phyloP scores from a whole-genome alignment of 2,888 invertebrate species.

The Ormyrus pomaceus region DNA sequence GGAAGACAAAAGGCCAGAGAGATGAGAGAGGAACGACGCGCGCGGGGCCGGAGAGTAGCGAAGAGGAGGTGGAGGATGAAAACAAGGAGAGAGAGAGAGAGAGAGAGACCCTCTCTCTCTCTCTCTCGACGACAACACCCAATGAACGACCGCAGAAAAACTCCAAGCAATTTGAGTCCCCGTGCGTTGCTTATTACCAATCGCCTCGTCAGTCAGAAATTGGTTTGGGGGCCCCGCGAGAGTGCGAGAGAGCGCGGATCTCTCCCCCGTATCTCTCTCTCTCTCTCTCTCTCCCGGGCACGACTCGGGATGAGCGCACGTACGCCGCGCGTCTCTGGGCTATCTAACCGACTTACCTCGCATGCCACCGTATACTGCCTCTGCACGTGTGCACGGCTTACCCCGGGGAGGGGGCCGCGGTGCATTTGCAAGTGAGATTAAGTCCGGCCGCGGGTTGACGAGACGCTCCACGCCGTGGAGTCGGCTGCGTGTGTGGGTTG shows the following conservation, averaged over 20 bases:
- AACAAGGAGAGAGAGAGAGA: constrained; percentile 48
- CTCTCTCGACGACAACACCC: constrained; percentile 70
- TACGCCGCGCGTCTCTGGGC: constrained; percentile 33
- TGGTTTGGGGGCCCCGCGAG: constrained; percentile 64
- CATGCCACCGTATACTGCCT: constrained; percentile 16
- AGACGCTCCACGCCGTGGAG: constrained; percentile 62
- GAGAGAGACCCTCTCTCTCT: constrained; percentile 55
- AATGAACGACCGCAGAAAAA: constrained; percentile 72
- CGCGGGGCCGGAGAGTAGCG: constrained; percentile 10
- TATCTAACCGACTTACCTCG: constrained; percentile 38
- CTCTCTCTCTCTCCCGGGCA: constrained; percentile 3
- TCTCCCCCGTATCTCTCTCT: constrained; percentile 19
- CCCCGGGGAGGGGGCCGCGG: constrained; percentile 41
- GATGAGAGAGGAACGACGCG: constrained; percentile 15
- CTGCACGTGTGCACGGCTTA: not conserved
- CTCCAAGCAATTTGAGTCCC: constrained; percentile 72
- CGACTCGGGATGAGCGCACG: constrained; percentile 48
- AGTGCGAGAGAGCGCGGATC: constrained; percentile 11
- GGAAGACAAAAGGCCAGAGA: constrained; percentile 43
- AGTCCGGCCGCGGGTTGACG: constrained; percentile 64
- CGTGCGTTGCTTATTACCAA: constrained; percentile 72
- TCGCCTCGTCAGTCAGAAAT: constrained; percentile 75
- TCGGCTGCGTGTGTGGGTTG: not conserved
- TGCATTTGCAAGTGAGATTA: constrained; percentile 70
- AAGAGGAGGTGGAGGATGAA: constrained; percentile 29